These are phyloP conservation scores for Erynnis tages DNA, from an alignment of 2,888 invertebrate genomes.

Conservation along the genomic window DNA sequence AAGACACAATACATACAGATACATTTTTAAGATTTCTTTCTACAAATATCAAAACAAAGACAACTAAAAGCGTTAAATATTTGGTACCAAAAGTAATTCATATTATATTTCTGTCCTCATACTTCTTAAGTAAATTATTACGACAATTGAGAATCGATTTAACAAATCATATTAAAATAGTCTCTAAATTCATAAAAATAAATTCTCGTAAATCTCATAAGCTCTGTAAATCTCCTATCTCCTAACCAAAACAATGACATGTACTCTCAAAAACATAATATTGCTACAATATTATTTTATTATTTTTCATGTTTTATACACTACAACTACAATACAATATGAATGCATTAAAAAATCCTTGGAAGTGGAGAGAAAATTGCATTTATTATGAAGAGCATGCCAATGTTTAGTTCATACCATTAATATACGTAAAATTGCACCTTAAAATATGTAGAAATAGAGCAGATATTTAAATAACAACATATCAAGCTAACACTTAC, in stretches of 20 bases:
- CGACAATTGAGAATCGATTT: constrained; percentile 5
- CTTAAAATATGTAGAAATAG: not conserved
- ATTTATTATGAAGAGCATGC: not conserved
- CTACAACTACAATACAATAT: not conserved
- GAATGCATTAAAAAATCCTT: too few species aligned
- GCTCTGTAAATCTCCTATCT: not conserved
- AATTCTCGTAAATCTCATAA: constrained; percentile 11
- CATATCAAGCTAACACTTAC: not conserved
- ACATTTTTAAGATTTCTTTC: constrained; percentile 10
- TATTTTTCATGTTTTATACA: too few species aligned
- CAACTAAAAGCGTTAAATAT: constrained; percentile 29
- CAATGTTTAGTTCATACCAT: constrained; percentile 3
- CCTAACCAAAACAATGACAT: not conserved
- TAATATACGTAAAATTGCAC: constrained; percentile 1
- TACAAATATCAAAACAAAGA: not conserved
- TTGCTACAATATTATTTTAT: too few species aligned
- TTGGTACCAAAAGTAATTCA: constrained; percentile 43
- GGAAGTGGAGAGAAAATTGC: too few species aligned
- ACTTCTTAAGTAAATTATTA: constrained; percentile 1
- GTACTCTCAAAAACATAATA: not conserved
- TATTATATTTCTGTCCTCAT: not conserved
- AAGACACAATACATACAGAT: too few species aligned
- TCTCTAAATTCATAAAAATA: not conserved
- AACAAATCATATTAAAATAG: not conserved
- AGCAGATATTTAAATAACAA: constrained; percentile 5